Percentiles rank a stretch among this genome's conserved stretches.
phyloP scores from a whole-genome alignment of 2,888 invertebrate species.

The Epinotia bilunana region DNA sequence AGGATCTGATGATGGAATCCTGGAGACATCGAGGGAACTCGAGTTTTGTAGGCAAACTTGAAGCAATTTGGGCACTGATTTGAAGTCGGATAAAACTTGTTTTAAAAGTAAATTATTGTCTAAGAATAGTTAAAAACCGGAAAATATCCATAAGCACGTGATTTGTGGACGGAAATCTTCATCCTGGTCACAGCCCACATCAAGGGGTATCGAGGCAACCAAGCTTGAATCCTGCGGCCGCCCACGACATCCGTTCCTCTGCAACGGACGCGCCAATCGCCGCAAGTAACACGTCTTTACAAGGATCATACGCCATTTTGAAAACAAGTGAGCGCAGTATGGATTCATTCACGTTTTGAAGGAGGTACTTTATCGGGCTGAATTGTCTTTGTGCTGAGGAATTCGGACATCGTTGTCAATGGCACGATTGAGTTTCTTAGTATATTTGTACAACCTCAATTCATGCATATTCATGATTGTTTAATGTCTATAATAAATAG shows the following conservation, averaged over 20 bases:
- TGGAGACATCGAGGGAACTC: too few relatives aligned
- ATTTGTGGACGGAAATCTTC: constrained; percentile 20
- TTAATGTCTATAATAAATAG: too few relatives aligned
- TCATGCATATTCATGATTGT: neutral
- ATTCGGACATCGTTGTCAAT: constrained; percentile 23
- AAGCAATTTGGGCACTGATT: too few relatives aligned
- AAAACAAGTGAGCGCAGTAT: neutral
- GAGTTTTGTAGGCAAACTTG: too few relatives aligned
- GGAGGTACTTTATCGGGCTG: constrained; percentile 45
- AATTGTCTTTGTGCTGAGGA: constrained; percentile 3
- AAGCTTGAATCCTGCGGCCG: constrained; percentile 52
- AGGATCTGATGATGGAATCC: too few relatives aligned
- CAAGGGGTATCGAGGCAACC: constrained; percentile 41
- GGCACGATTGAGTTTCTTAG: neutral
- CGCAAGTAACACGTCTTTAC: neutral
- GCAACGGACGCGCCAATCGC: neutral
- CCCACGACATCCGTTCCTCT: constrained; percentile 46
- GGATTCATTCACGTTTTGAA: constrained; percentile 34
- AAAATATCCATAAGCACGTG: neutral
- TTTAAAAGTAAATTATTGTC: too few relatives aligned
- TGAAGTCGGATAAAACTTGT: too few relatives aligned
- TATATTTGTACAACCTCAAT: neutral
- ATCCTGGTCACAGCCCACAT: constrained; percentile 12
- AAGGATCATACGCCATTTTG: constrained; percentile 1
- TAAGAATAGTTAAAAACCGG: neutral